Base-by-base conservation (phyloP, 2,888 invertebrate species). In the Andrena marginata region DNA sequence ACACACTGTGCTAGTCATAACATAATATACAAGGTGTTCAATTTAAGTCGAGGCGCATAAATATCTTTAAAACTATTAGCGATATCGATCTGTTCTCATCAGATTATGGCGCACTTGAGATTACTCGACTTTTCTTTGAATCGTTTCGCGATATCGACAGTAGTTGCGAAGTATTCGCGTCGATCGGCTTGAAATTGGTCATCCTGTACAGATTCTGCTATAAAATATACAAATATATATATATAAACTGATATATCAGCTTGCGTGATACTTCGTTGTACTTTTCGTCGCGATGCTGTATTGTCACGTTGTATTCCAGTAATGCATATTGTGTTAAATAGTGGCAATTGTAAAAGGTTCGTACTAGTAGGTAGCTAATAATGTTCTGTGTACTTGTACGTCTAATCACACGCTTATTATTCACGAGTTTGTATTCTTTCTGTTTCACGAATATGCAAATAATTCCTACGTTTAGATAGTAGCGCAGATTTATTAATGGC, bases 1-100 rank as follows among this genome's bases (percentile, higher is more conserved):
- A 75, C 48, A 68, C 42, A 51, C 42, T 65, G 23, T 85, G 67
- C 83, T 85, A 85, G 77, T 85, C 80, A 72, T 63, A 76, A 69
- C 62, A 51, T 75, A 79, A 65, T 73, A 60, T 26, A 68, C 59
- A 56, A 26, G 69, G 77, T 79, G 85, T 73, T 56, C 72, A 76
- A 67, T 63, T 16, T 42, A 42, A 42, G 16, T 42, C 16, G 42
- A 16, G 16, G 16, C 42, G 16, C 16, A 16, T 42, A 16, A 42
- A 42, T 16, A 42, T 42, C 16, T 42, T 16, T 16, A 16, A 42
- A 42, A 16, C 42, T 42, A 5, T 13, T 4, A 42, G 13, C 3
- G 16, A 42, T 42, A 42, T 42, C 42, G 16, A 16, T 42, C 13
- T 42, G 16, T 42, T 42, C 42, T 42, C 42, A 5, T 0, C 16